phyloP scores from a whole-genome alignment of 2,113 vertebrate genomes.

The Pavo muticus region DNA sequence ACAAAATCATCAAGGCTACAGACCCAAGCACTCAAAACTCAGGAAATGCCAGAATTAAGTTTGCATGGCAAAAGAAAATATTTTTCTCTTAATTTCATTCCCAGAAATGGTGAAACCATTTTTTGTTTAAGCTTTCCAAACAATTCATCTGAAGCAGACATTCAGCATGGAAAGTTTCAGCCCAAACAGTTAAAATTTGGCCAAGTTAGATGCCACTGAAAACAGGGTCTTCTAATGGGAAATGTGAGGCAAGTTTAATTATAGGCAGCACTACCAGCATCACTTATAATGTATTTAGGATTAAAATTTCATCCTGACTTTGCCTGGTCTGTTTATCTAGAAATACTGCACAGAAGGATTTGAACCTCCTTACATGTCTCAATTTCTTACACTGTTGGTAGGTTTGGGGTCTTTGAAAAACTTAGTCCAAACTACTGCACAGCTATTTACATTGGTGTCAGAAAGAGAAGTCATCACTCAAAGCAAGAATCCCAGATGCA shows the following conservation, averaged over 20 bases:
- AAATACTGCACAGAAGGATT: slow-evolving; percentile 17
- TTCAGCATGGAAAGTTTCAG: slow-evolving; percentile 67
- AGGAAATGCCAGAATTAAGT: slow-evolving; percentile 62
- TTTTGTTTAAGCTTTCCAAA: slow-evolving; percentile 67
- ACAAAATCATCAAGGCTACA: slow-evolving; percentile 31
- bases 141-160: slow-evolving; percentile 66
- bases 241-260: slow-evolving; percentile 61
- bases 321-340: slow-evolving; percentile 41
- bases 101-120: slow-evolving; percentile 70
- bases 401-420: slow-evolving; percentile 5
- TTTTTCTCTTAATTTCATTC: slow-evolving; percentile 68
- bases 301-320: slow-evolving; percentile 38
- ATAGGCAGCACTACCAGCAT: slow-evolving; percentile 49
- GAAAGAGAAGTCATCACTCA: not conserved
- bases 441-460: not conserved
- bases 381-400: not conserved
- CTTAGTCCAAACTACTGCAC: not conserved
- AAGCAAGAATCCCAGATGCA: not conserved
- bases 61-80: slow-evolving; percentile 70
- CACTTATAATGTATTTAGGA: slow-evolving; percentile 1
- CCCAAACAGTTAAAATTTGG: slow-evolving; percentile 69
- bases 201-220: slow-evolving; percentile 34
- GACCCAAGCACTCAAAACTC: slow-evolving; percentile 19
- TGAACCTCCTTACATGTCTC: not conserved
- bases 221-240: slow-evolving; percentile 54